Conservation (phyloP, 2,113 vertebrate genomes). For the Mus musculus region DNA sequence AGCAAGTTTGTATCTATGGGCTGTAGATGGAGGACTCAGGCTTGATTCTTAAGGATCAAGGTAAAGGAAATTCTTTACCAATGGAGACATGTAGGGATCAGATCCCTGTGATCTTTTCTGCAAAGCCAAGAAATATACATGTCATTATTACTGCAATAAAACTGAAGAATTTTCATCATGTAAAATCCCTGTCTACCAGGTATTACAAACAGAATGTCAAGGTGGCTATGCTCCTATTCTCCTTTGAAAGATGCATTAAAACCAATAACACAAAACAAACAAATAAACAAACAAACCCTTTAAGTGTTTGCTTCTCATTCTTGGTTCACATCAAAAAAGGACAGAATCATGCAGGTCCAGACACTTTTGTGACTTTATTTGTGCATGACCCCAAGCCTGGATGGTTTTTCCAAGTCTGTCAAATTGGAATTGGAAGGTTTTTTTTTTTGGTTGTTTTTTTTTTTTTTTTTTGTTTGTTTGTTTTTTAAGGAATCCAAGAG, state of each 20-base stretch:
- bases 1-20: neutral
- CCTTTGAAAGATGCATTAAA: slow-evolving; percentile 1
- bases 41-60: neutral
- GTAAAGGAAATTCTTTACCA: neutral
- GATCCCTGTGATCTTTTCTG: neutral
- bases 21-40: neutral
- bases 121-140: neutral
- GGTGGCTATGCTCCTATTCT: neutral
- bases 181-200: neutral
- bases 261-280: neutral
- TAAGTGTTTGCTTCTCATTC: neutral
- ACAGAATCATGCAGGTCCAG: accelerated
- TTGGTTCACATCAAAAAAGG: neutral
- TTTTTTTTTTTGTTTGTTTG: too few relatives aligned
- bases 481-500: neutral
- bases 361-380: neutral
- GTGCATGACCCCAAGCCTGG: neutral
- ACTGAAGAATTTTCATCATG: neutral
- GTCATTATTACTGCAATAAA: neutral
- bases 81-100: neutral
- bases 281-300: neutral
- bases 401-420: neutral
- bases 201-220: neutral
- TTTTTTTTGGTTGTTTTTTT: neutral
- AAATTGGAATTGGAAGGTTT: neutral